These are phyloP conservation scores for Parazoanthus swiftii DNA, from an alignment of 92 coral and sea anemone genomes.

Conservation along the genomic window DNA sequence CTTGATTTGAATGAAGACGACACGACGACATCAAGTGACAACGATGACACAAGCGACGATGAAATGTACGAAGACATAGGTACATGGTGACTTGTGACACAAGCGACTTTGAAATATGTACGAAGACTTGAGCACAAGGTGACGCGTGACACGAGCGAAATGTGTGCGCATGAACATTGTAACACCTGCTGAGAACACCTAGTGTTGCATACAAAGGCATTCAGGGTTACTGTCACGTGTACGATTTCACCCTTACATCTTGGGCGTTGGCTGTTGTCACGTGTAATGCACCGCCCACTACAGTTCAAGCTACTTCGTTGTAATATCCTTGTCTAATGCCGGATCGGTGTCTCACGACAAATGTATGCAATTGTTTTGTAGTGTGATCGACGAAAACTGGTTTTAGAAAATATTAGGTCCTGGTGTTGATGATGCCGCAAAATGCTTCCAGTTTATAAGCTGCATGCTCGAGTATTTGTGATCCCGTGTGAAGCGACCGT, in stretches of 20 bases:
- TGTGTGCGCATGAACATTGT: neutral
- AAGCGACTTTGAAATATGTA: slow-evolving; percentile 55
- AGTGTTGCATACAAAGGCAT: neutral
- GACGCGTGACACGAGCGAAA: neutral
- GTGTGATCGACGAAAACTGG: neutral
- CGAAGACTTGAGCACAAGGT: slow-evolving; percentile 16
- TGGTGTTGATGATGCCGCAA: neutral
- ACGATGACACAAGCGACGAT: slow-evolving; percentile 63
- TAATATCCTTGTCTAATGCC: neutral
- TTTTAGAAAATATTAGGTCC: neutral
- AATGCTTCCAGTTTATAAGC: too few relatives aligned
- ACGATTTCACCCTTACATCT: neutral
- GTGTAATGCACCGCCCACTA: neutral
- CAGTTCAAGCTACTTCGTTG: neutral
- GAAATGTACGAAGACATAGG: slow-evolving; percentile 41
- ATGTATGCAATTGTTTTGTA: neutral
- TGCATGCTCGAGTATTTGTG: too few relatives aligned
- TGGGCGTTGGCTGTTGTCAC: neutral
- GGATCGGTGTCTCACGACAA: neutral
- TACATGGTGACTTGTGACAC: slow-evolving; percentile 29
- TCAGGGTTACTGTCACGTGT: neutral
- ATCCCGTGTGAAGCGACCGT: neutral
- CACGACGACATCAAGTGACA: slow-evolving; percentile 61
- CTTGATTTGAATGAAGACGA: slow-evolving; percentile 66
- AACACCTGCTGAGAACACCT: neutral